These are phyloP conservation scores for Ictidomys tridecemlineatus DNA, from an alignment of 2,113 vertebrate species.

Conservation along the genomic window DNA sequence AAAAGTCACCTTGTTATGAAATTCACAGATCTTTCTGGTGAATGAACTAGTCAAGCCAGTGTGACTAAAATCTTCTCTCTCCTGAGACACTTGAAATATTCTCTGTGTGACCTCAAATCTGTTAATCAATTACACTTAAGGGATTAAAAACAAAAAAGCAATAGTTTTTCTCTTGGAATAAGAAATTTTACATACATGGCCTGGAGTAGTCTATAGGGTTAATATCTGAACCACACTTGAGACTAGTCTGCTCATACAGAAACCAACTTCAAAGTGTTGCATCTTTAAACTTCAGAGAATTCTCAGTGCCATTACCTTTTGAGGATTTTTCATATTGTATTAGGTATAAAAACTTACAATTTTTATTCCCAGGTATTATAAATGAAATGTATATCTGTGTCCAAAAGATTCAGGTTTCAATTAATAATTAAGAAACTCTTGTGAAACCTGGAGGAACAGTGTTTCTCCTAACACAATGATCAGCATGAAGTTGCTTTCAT, in stretches of 20 bases:
- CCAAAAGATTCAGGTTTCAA: neutral
- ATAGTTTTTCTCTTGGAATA: neutral
- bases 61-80: neutral
- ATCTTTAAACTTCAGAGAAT: slow-evolving; percentile 5
- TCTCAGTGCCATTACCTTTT: neutral
- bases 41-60: neutral
- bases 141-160: neutral
- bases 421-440: neutral
- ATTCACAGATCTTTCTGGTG: neutral
- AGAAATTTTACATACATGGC: neutral
- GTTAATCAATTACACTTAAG: neutral
- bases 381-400: neutral
- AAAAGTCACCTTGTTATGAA: neutral
- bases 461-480: neutral
- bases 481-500: neutral
- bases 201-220: neutral
- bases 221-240: neutral
- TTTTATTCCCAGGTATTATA: neutral
- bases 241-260: neutral
- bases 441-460: neutral
- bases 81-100: neutral
- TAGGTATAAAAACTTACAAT: neutral
- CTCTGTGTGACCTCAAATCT: neutral
- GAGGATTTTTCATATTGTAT: neutral
- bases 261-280: neutral